Conservation (phyloP, 2,888 invertebrate genomes). For the Acanthoscelides obtectus region DNA sequence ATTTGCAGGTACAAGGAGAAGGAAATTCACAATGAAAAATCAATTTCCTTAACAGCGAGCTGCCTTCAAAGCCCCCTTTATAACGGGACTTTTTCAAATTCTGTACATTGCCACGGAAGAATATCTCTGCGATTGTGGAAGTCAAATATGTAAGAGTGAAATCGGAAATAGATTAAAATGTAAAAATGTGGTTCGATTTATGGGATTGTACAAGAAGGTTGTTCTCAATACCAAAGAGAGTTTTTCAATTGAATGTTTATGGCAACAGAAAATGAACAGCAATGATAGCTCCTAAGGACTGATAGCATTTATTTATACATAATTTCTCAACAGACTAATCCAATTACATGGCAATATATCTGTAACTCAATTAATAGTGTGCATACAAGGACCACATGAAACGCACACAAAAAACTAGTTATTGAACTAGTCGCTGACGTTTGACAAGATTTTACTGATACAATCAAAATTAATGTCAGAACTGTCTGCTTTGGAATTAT, state of each 20-base stretch:
- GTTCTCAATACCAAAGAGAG: neutral
- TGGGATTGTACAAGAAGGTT: neutral
- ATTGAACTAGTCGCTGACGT: too few species aligned
- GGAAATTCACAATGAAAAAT: slow-evolving; percentile 23
- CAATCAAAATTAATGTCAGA: too few species aligned
- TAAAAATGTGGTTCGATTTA: neutral
- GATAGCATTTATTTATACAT: too few species aligned
- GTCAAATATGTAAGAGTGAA: neutral
- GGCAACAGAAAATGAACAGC: too few species aligned
- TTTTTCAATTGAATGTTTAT: neutral
- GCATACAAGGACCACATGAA: too few species aligned
- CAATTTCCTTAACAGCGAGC: slow-evolving; percentile 14
- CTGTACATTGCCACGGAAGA: neutral
- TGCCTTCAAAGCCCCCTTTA: neutral
- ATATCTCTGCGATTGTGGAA: neutral
- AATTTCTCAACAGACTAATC: too few species aligned
- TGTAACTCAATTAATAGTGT: too few species aligned
- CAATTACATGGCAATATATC: too few species aligned
- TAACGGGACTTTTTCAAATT: neutral
- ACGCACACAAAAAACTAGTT: too few species aligned
- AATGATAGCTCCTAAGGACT: too few species aligned
- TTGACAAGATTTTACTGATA: too few species aligned
- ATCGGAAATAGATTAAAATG: neutral
- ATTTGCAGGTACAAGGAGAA: slow-evolving; percentile 14
- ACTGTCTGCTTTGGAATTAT: too few species aligned